Evolutionary conservation across 2,113 vertebrate species (phyloP).

Genomic region (Dissostichus mawsoni): DNA sequence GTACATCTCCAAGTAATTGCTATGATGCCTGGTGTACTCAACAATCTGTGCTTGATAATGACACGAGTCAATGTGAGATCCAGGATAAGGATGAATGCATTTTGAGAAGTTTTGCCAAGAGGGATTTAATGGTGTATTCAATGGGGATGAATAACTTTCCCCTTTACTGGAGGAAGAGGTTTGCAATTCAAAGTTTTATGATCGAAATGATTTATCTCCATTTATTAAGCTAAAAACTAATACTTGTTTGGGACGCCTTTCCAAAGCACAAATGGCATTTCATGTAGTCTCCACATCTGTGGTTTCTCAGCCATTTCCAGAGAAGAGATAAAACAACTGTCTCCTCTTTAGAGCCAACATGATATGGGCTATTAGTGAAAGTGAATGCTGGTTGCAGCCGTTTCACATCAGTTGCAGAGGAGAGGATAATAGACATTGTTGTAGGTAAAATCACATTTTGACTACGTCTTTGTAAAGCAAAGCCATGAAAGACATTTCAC

Average conservation of each 20-base stretch:
- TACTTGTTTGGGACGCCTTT: neutral
- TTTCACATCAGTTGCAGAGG: constrained; percentile 33
- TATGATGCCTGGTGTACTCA: constrained; percentile 13
- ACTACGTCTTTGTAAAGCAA: constrained; percentile 18
- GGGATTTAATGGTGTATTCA: neutral
- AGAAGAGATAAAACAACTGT: constrained; percentile 43
- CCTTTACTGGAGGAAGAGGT: neutral
- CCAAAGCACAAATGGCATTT: neutral
- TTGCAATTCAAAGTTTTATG: neutral
- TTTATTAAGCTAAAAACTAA: neutral
- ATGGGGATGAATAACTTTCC: neutral
- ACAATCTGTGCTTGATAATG: constrained; percentile 29
- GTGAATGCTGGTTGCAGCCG: constrained; percentile 26
- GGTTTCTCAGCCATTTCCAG: constrained; percentile 19
- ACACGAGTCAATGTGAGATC: neutral
- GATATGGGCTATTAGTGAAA: constrained; percentile 24
- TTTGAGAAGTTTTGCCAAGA: neutral
- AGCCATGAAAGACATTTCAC: constrained; percentile 33
- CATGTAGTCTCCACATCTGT: constrained; percentile 30
- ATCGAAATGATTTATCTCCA: neutral
- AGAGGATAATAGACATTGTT: constrained; percentile 13
- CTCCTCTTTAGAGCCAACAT: constrained; percentile 2
- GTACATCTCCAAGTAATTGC: constrained; percentile 7
- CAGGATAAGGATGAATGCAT: constrained; percentile 1
- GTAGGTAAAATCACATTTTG: constrained; percentile 28